Evolutionary conservation across 2,113 vertebrate genomes (phyloP), one percentile per base, ranked within the genome.

Genomic region (Sapayoa aenigma): DNA sequence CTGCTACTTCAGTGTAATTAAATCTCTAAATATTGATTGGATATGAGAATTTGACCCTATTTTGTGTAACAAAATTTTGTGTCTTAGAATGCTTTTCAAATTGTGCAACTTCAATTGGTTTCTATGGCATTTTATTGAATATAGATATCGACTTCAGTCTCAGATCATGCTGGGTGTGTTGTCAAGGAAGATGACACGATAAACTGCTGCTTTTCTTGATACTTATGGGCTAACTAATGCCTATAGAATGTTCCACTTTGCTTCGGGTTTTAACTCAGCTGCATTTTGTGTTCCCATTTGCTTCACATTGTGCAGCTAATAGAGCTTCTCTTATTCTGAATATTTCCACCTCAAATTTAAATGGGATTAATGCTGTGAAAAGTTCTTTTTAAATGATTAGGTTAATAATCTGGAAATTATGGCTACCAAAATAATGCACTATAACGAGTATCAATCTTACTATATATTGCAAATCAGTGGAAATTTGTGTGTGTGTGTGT

Each of bases 331-430:
- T 60, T 94, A 50, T 93, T 86, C 50, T 96, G 94, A 96, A 41
- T 93, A 56, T 95, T 96, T 96, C 81, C 24, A 68, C 94, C 91
- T 95, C 87, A 94, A 96, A 96, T 97, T 95, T 97, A 98, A 97
- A 96, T 95, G 82, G 74, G 55, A 97, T 97, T 96, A 97, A 96
- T 96, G 84, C 89, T 95, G 80, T 94, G 93, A 96, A 96, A 96
- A 97, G 33, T 93, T 97, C n/a, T 92, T 97, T 95, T 90, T 66
- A 95, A 97, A 95, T 90, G 37, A 95, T 97, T 97, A 96, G 37
- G 39, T 97, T 98, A 97, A 97, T 96, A 97, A 97, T 94, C 87
- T 97, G 95, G 89, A 98, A 97, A 97, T 90, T 87, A 96, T 91
- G 50, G 30, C 33, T 95, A 87, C 41, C 27, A 50, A 97, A 89